Evolutionary conservation across 2,797 vertebrate genomes (phyloP).

Genomic region (Phalanger gymnotis): DNA sequence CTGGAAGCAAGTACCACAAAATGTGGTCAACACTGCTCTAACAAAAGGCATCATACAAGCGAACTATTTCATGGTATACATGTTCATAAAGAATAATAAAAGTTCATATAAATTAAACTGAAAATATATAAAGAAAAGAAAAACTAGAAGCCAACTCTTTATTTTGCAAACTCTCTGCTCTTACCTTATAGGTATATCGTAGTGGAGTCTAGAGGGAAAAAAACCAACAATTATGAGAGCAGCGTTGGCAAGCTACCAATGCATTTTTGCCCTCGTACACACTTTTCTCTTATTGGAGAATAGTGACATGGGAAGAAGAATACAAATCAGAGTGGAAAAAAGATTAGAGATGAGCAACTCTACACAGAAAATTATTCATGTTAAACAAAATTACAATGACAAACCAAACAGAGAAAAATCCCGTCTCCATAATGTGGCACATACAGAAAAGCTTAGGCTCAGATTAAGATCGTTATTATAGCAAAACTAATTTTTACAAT

Average conservation of each 20-base stretch:
- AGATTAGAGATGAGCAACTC: slow-evolving; percentile 43
- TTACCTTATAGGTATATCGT: slow-evolving; percentile 52
- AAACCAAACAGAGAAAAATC: slow-evolving; percentile 48
- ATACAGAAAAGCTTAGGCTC: not conserved
- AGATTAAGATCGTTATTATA: slow-evolving; percentile 37
- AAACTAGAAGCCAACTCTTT: slow-evolving; percentile 45
- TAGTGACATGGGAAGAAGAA: slow-evolving; percentile 32
- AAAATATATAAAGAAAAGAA: slow-evolving; percentile 45
- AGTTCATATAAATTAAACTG: slow-evolving; percentile 51
- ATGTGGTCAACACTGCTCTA: slow-evolving; percentile 6
- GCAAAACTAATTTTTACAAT: slow-evolving; percentile 32
- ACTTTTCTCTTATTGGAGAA: slow-evolving; percentile 41
- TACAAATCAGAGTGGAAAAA: slow-evolving; percentile 53
- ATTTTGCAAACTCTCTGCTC: slow-evolving; percentile 48
- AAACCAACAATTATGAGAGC: slow-evolving; percentile 50
- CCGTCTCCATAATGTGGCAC: slow-evolving; percentile 21
- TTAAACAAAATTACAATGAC: slow-evolving; percentile 59
- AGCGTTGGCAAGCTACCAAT: slow-evolving; percentile 48
- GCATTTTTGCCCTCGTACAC: slow-evolving; percentile 25
- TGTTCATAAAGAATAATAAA: slow-evolving; percentile 42
- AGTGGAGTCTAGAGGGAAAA: not conserved
- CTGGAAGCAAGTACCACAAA: slow-evolving; percentile 33
- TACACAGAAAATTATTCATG: slow-evolving; percentile 26
- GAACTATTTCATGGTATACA: slow-evolving; percentile 45
- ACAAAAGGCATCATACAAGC: slow-evolving; percentile 41